These are phyloP conservation scores for Vespertilio murinus DNA, from an alignment of 2,797 vertebrate genomes.

Conservation along the genomic window DNA sequence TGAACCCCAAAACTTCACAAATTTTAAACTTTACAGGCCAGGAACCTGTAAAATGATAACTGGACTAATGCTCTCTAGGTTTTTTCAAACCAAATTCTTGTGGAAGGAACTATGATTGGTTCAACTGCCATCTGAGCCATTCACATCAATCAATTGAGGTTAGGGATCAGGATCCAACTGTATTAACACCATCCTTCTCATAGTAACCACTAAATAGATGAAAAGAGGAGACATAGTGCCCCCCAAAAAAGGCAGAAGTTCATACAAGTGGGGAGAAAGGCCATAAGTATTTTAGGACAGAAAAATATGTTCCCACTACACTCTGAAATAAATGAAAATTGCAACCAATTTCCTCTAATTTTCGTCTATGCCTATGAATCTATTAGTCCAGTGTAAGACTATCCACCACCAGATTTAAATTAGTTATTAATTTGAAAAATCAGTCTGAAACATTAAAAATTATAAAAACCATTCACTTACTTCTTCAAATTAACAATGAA, in stretches of 20 bases:
- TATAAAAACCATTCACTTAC: constrained; percentile 24
- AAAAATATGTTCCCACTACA: neutral
- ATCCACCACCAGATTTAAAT: neutral
- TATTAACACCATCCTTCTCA: neutral
- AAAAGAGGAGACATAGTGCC: neutral
- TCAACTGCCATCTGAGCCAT: neutral
- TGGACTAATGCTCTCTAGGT: neutral
- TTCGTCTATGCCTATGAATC: neutral
- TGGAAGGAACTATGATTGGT: neutral
- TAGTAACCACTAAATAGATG: neutral
- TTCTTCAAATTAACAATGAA: constrained; percentile 41
- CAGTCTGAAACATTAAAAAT: constrained; percentile 44
- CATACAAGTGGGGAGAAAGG: neutral
- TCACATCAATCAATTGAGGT: neutral
- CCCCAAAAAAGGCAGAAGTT: neutral
- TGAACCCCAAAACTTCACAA: neutral
- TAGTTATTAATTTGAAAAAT: constrained; percentile 46
- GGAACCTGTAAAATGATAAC: neutral
- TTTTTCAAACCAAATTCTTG: constrained; percentile 10
- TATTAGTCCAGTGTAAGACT: neutral
- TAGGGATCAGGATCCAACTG: neutral
- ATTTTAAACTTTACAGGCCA: neutral
- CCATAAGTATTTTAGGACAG: neutral
- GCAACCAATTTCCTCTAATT: neutral
- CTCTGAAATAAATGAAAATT: neutral